Conservation (phyloP, 2,113 vertebrate species). For the Corvus cornix region DNA sequence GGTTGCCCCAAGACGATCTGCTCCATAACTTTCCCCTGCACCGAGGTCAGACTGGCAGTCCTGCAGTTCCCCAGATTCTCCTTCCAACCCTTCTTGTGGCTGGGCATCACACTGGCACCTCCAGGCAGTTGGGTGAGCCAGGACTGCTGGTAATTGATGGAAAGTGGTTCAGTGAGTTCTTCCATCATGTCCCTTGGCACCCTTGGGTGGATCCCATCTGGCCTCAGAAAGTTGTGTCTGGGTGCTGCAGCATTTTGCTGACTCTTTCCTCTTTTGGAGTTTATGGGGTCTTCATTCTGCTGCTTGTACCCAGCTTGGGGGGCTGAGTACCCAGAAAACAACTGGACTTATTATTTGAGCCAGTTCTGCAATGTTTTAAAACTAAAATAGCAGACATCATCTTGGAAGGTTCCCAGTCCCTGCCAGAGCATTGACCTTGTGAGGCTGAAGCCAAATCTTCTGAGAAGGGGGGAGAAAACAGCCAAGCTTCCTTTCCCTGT, state of each 20-base stretch:
- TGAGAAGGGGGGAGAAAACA: neutral
- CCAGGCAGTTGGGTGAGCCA: neutral
- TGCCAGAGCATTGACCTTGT: neutral
- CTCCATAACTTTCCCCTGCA: neutral
- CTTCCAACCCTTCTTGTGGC: neutral
- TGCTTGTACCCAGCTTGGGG: neutral
- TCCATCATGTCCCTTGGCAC: neutral
- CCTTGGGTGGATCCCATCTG: rapidly evolving
- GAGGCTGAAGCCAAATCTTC: neutral
- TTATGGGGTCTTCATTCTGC: neutral
- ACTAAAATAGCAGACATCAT: neutral
- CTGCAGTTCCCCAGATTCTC: neutral
- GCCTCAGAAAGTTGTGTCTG: neutral
- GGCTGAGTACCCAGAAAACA: neutral
- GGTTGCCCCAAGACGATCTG: neutral
- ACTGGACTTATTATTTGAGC: neutral
- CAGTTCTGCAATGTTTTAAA: neutral
- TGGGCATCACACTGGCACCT: neutral
- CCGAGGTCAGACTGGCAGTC: neutral
- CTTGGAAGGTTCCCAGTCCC: neutral
- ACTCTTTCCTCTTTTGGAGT: neutral
- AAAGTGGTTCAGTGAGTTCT: neutral
- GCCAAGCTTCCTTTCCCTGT: neutral
- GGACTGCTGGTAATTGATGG: neutral
- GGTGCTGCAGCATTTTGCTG: neutral